Evolutionary conservation across 92 coral and sea anemone species (phyloP).

Genomic region (Siderastrea radians): DNA sequence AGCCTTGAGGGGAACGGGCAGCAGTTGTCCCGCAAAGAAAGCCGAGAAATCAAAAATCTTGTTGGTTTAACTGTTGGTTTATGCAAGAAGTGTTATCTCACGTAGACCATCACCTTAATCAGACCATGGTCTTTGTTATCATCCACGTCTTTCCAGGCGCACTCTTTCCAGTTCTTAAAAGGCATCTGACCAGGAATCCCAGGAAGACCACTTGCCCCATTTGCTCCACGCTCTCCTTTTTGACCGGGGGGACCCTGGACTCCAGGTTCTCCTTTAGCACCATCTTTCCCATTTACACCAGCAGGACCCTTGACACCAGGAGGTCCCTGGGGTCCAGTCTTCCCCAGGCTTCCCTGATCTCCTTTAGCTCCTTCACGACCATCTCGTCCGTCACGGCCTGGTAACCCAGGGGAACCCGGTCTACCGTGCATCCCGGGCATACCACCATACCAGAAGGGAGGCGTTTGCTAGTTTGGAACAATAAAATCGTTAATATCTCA

Average conservation of each 20-base stretch:
- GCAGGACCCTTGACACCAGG: background rate
- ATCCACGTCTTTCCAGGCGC: background rate
- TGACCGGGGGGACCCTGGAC: background rate
- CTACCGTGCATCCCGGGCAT: background rate
- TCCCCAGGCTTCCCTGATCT: background rate
- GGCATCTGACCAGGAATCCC: background rate
- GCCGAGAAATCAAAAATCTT: background rate
- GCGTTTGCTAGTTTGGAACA: background rate
- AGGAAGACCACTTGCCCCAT: background rate
- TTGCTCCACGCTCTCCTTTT: background rate
- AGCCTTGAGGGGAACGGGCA: too few species aligned
- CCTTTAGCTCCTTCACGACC: background rate
- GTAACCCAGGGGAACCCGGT: background rate
- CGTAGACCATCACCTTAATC: background rate
- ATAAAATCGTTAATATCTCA: background rate
- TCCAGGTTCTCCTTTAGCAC: background rate
- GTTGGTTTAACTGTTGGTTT: too few species aligned
- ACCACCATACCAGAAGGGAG: background rate
- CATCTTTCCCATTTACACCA: background rate
- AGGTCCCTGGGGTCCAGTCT: background rate
- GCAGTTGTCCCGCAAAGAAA: too few species aligned
- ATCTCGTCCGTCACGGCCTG: constrained; percentile 3
- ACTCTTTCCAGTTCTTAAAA: background rate
- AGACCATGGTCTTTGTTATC: background rate
- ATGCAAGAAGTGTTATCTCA: too few species aligned